Evolutionary conservation across 2,113 vertebrate genomes (phyloP).

Genomic region (Spheniscus mendiculus): DNA sequence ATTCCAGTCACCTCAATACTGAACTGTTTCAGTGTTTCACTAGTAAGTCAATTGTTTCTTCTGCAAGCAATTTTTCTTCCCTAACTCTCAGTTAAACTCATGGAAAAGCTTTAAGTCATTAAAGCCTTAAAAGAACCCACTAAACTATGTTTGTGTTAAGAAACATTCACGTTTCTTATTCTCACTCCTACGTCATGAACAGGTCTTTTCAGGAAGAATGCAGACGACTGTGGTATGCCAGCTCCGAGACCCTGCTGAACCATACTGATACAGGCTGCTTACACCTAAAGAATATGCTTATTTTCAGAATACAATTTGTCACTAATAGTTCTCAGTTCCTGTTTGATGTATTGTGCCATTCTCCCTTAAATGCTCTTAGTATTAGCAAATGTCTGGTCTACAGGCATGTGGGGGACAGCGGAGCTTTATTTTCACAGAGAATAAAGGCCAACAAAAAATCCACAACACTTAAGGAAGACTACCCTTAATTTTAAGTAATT

Average conservation of each 20-base stretch:
- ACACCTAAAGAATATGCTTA: background rate
- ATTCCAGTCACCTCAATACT: background rate
- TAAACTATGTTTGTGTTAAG: background rate
- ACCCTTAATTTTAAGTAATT: background rate
- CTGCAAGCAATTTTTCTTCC: background rate
- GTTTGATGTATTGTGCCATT: background rate
- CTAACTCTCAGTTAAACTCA: background rate
- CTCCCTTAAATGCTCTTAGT: background rate
- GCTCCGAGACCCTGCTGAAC: background rate
- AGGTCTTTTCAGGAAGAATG: background rate
- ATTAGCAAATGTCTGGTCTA: background rate
- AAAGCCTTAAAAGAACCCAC: background rate
- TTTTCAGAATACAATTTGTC: background rate
- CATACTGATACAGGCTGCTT: background rate
- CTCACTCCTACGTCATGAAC: background rate
- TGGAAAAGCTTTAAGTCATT: background rate
- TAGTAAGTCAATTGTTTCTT: background rate
- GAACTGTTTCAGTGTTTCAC: background rate
- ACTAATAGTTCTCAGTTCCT: background rate
- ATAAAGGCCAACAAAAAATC: background rate
- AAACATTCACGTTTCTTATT: background rate
- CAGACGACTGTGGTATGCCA: background rate
- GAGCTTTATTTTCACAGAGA: background rate
- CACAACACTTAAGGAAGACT: background rate
- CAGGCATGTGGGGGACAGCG: background rate